These are phyloP conservation scores for Orthonychiurus folsomi DNA, from an alignment of 2,888 invertebrate genomes.

Conservation along the genomic window DNA sequence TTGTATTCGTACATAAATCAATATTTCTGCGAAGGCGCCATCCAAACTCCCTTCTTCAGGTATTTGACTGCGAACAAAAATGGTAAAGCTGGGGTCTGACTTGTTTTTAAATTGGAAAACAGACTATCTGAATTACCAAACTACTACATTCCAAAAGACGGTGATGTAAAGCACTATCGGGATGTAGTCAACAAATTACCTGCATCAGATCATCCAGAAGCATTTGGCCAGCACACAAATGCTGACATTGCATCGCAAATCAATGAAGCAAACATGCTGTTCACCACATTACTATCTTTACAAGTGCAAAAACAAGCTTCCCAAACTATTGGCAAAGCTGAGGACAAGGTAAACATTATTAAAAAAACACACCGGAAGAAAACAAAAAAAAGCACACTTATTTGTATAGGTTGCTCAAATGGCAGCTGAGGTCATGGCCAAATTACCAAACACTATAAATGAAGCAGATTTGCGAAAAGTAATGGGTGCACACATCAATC, in stretches of 20 bases:
- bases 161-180: conserved; percentile 66
- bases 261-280: conserved; percentile 65
- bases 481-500: conserved; percentile 62
- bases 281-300: conserved; percentile 67
- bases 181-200: conserved; percentile 73
- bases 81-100: no score
- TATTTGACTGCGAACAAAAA: no score
- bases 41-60: conserved; percentile 47
- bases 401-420: conserved; percentile 56
- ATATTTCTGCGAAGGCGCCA: conserved; percentile 64
- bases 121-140: conserved; percentile 64
- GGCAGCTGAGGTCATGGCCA: conserved; percentile 60
- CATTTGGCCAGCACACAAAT: conserved; percentile 81
- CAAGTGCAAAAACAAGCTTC: conserved; percentile 57
- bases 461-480: conserved; percentile 61
- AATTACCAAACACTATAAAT: conserved; percentile 65
- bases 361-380: no score
- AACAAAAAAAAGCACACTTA: no score
- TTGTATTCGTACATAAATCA: conserved; percentile 69
- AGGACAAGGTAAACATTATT: conserved; percentile 58
- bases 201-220: conserved; percentile 70
- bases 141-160: conserved; percentile 76
- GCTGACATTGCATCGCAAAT: conserved; percentile 81
- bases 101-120: no score
- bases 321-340: conserved; percentile 54